These are phyloP conservation scores for Netelia fuscicornis DNA, from an alignment of 2,888 invertebrate genomes.

Conservation along the genomic window DNA sequence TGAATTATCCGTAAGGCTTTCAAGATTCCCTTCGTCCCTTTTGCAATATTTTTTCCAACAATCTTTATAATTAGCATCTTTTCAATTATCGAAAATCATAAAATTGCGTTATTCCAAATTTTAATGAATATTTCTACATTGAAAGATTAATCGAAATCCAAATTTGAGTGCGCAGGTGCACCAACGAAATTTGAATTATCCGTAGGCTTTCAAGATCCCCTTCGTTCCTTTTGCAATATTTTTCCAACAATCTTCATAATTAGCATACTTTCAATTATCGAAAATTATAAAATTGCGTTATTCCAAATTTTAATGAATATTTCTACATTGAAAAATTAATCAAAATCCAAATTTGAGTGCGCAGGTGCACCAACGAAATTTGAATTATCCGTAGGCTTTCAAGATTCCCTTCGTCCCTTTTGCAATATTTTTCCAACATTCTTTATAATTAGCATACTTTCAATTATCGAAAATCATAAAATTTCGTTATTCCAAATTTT, in stretches of 20 bases:
- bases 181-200: background rate
- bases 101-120: too few species aligned
- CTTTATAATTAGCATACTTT: too few species aligned
- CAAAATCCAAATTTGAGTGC: conserved; percentile 19
- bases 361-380: background rate
- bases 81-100: too few species aligned
- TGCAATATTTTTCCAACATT: too few species aligned
- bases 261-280: too few species aligned
- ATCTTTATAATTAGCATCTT: too few species aligned
- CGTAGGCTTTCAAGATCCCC: background rate
- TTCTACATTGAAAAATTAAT: background rate
- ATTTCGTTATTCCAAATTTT: too few species aligned
- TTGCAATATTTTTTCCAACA: too few species aligned
- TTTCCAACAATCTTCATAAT: too few species aligned
- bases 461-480: too few species aligned
- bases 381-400: background rate
- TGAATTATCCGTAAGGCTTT: background rate
- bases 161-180: conserved; percentile 18
- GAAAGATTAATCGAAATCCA: background rate
- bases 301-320: background rate
- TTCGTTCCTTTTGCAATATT: too few species aligned
- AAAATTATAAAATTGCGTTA: too few species aligned
- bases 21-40: background rate
- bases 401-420: background rate
- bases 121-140: background rate